phyloP scores from a whole-genome alignment of 2,113 vertebrate genomes.

The Diadophis punctatus region DNA sequence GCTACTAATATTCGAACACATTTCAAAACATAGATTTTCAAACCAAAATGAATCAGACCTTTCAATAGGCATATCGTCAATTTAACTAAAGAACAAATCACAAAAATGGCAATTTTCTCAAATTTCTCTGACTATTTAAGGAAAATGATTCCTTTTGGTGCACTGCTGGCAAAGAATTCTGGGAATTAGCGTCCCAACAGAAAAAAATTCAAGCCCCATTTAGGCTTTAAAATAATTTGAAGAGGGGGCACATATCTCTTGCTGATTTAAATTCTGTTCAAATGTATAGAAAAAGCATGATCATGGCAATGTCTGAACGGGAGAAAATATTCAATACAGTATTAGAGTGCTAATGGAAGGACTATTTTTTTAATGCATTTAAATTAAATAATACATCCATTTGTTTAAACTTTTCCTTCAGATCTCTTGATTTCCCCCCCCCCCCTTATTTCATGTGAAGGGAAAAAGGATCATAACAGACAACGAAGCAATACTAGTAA shows the following conservation, averaged over 20 bases:
- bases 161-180: neutral
- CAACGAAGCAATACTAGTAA: neutral
- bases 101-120: neutral
- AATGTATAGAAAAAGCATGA: neutral
- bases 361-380: neutral
- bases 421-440: neutral
- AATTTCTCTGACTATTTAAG: neutral
- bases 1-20: no score
- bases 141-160: neutral
- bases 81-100: neutral
- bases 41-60: neutral
- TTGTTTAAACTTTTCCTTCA: neutral
- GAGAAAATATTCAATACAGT: neutral
- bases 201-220: neutral
- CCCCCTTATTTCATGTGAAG: neutral
- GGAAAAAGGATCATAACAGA: neutral
- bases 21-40: neutral
- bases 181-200: neutral
- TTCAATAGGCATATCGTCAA: neutral
- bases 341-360: neutral
- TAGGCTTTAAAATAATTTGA: neutral
- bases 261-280: neutral
- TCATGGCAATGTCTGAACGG: neutral
- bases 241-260: neutral
- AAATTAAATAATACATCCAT: accelerated